Base-by-base conservation (phyloP, 2,888 invertebrate species). In the Leptinotarsa rubiginosa region DNA sequence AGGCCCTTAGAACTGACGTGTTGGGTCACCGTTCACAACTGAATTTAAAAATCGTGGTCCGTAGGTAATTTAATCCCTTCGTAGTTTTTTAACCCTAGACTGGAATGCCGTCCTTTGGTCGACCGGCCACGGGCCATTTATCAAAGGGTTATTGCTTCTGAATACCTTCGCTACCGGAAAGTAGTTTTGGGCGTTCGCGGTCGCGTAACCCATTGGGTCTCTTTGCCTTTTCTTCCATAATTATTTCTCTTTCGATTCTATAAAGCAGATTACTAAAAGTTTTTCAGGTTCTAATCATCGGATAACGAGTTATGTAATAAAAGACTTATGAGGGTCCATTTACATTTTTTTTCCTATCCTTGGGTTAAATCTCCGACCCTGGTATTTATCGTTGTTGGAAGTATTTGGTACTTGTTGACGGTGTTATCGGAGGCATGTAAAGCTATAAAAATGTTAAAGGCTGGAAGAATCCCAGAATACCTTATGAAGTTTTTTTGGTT, bases 11-110 rank as follows among this genome's bases (percentile, higher is more conserved):
- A 69, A 73, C 78, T 80, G 83, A 83, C 83, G 83, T 85, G 84
- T 84, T 82, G 75, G 80, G 75, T 74, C 80, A 81, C 81, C 82
- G 82, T 82, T 81, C 82, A 83, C 81, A 81, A 41, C 41, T 41
- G 41, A 41, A 13, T 22, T 56, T 15, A 82, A 87, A 86, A 86
- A 86, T 86, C 87, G 86, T 82, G 83, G 86, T 84, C 85, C 85
- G 87, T 86, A 85, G 50, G 50, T 50, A 18, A 56, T 12, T 22
- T 56, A 86, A 86, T 87, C 86, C 87, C 86, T 86, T 86, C 83
- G 80, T 84, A 86, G 86, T 86, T 87, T 87, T 87, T 86, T 86
- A 86, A 87, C 87, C 87, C 87, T 86, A 84, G 85, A 83, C 80
- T 82, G 84, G 85, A 85, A 86, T 85, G 85, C 81, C 77, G 80